These are phyloP conservation scores for Etia nguti DNA, from an alignment of 2,113 vertebrate genomes.

Conservation along the genomic window DNA sequence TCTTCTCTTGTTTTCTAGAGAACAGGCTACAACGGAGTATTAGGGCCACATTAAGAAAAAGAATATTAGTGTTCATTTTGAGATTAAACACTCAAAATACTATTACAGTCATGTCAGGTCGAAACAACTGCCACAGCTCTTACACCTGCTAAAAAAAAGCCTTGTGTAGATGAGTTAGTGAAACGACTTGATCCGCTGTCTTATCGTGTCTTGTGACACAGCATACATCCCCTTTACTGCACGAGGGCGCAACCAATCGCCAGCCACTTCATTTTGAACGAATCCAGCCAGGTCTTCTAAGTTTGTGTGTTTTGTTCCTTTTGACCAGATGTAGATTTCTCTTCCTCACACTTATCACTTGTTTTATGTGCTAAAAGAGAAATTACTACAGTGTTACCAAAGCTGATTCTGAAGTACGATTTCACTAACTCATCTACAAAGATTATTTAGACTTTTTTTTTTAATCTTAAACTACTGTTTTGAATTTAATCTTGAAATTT, in stretches of 20 bases:
- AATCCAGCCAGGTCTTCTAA: no score
- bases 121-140: neutral
- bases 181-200: neutral
- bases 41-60: neutral
- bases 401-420: neutral
- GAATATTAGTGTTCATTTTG: neutral
- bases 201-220: neutral
- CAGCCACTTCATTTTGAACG: neutral
- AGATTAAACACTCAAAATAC: neutral
- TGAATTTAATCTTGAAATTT: fast-evolving
- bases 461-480: neutral
- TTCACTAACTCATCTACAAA: neutral
- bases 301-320: no score
- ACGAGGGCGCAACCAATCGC: neutral
- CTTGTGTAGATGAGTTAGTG: neutral
- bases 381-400: neutral
- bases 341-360: no score
- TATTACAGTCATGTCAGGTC: neutral
- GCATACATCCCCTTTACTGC: neutral
- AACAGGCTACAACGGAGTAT: neutral
- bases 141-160: neutral
- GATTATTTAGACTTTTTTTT: neutral
- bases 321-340: no score
- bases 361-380: no score
- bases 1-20: neutral